Evolutionary conservation across 2,797 vertebrate species (phyloP).

Genomic region (Muscicapa striata): DNA sequence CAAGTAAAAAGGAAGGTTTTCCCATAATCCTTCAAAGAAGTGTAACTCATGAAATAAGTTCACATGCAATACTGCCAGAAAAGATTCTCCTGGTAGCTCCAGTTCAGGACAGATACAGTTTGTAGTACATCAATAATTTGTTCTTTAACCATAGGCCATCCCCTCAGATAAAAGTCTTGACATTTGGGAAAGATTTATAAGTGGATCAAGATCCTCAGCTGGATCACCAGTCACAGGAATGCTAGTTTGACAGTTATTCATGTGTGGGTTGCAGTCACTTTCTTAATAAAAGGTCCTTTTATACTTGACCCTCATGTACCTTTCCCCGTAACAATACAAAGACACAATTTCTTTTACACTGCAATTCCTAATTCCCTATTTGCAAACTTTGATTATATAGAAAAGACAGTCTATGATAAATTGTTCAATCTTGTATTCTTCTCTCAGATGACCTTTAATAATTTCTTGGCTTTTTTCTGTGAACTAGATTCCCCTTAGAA

Average conservation of each 20-base stretch:
- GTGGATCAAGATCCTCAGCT: constrained; percentile 23
- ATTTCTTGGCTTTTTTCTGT: neutral
- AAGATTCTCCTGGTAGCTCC: neutral
- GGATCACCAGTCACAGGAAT: constrained; percentile 27
- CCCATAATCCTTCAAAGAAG: neutral
- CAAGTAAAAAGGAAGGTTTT: neutral
- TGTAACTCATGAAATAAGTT: neutral
- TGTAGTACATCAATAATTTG: neutral
- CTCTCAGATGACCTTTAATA: constrained; percentile 24
- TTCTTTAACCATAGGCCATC: constrained; percentile 15
- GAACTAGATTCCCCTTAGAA: neutral
- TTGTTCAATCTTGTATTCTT: neutral
- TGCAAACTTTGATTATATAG: neutral
- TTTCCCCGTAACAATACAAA: constrained; percentile 27
- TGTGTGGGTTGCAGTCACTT: neutral
- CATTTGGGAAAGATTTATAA: constrained; percentile 24
- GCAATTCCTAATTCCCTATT: constrained; percentile 12
- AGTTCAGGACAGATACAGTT: neutral
- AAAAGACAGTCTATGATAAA: neutral
- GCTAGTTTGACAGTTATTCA: constrained; percentile 38
- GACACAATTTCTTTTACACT: neutral
- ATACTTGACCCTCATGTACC: neutral
- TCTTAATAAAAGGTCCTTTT: constrained; percentile 24
- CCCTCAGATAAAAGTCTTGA: constrained; percentile 47
- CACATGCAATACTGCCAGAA: neutral